Evolutionary conservation across 92 coral and sea anemone species (phyloP), one percentile per base, ranked within the genome.

Genomic region (Phenganax marumi): DNA sequence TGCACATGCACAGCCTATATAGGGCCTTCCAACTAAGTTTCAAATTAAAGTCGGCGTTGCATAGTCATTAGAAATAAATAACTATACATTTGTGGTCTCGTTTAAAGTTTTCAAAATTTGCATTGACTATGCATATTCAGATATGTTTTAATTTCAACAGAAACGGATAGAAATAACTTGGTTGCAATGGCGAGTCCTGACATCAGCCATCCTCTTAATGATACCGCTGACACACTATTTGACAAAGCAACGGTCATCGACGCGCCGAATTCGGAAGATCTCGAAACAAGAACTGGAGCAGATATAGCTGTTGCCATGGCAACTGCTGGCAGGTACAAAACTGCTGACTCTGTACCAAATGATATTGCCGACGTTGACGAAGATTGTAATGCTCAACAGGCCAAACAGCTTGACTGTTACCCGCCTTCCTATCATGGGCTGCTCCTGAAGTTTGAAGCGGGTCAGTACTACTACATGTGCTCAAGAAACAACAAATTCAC

Each of bases 401-500:
- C 54, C 39, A 22, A 47, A 12, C 54, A 70, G n/a, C 76, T 70
- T 9, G 76, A 70, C 26, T 70, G 76, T 70, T 47, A 8, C 18
- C 21, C 52, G 0, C 52, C 76, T 46, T 70, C 76, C 39, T 46
- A 17, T 7, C 23, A 50, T 48, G 76, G 76, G 18, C 33, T 70
- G 76, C 56, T 70, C 8, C 18, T 70, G 18, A 70, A 48, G 47
- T 24, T 70, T 10, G 14, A 47, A 10, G 47, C 53, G 39, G 76
- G 76, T 46, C 21, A 70, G 12, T 70, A 70, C 39, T 48, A 14
- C 25, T 70, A 46, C 76, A 70, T 70, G 76, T 46, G 76, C 26
- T 46, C 76, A 14, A 26, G 76, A 7, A 70, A 70, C 76, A 70
- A 70, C 76, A 47, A 70, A 21, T 70, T 70, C 76, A 70, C 54